Evolutionary conservation across 2,888 invertebrate species (phyloP).

Genomic region (Agrochola circellaris): DNA sequence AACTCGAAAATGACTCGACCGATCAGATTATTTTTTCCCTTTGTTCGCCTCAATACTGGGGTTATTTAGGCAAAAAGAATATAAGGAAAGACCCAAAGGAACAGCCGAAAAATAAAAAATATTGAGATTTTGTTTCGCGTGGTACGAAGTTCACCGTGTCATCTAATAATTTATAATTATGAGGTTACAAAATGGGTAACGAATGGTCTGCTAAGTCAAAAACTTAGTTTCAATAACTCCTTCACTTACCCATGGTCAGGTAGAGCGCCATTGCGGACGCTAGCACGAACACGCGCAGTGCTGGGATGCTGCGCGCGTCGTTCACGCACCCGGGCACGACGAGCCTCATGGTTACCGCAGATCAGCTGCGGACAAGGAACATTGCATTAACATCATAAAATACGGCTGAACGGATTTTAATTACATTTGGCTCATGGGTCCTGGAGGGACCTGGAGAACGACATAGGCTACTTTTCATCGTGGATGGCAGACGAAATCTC

Average conservation of each 20-base stretch:
- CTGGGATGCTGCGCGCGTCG: conserved; percentile 77
- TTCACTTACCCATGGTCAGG: conserved; percentile 77
- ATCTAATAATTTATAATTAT: neutral
- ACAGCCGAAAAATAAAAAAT: no score
- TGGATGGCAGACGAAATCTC: no score
- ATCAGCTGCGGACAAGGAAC: conserved; percentile 52
- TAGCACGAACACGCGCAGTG: conserved; percentile 75
- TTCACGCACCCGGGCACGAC: conserved; percentile 80
- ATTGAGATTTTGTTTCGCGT: no score
- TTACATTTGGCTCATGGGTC: no score
- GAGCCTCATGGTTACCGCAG: conserved; percentile 75
- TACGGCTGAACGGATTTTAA: neutral
- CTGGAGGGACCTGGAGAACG: no score
- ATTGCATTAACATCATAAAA: neutral
- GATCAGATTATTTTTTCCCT: no score
- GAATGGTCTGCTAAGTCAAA: neutral
- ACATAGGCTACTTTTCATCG: no score
- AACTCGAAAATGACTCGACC: no score
- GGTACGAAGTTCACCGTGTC: no score
- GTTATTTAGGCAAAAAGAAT: no score
- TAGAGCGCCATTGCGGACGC: conserved; percentile 77
- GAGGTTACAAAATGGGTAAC: neutral
- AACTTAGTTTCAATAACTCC: neutral
- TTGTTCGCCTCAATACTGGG: no score
- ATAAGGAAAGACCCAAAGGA: no score